Base-by-base conservation (phyloP, 2,888 invertebrate genomes). In the Platycnemis pennipes region DNA sequence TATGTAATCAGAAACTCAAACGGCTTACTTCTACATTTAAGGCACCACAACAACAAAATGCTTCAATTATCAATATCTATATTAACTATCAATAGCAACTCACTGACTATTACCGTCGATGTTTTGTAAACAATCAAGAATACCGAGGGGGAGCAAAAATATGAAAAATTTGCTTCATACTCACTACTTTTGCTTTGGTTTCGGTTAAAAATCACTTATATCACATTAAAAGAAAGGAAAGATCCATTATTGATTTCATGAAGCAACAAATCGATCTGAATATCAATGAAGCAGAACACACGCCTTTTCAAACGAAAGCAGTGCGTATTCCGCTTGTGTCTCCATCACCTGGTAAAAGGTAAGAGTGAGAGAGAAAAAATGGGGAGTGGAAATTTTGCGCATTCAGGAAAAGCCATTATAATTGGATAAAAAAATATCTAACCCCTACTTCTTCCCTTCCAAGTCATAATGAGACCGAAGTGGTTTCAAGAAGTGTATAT, bases 321-420 rank as follows among this genome's bases (percentile, higher is more conserved):
- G 63, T 91, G 44, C 44, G 91, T 91, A 91, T 91, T 91, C 91
- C 91, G 56, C 56, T 91, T 91, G 91, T 91, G 91, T 91, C 56
- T 26, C 89, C 56, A 37, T 56, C 91, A 44, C 91, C 91, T 69
- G 42, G 56, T 56, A 26, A 37, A 63, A 91, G n/a, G 13, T n/a
- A 91, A 26, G 42, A 44, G 77, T 11, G 56, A 89, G 53, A 91
- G 69, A 91, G 44, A 22, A 91, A 44, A 91, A 91, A 22, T 63
- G 91, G 91, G 49, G 63, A 63, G 91, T 91, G 91, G 91, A 69
- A 91, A 91, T 63, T 63, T 44, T 56, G 91, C 42, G 63, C 91
- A 56, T 44, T 42, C 2, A n/a, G 91, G 44, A n/a, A 63, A 91
- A 42, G 44, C 44, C 26, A 91, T 77, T 77, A 91, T 91, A 91